A percentile compares a stretch with the other conserved stretches of the same genome.
Evolutionary conservation across 2,888 invertebrate genomes (phyloP).

Genomic region (Nomada hirtipes): DNA sequence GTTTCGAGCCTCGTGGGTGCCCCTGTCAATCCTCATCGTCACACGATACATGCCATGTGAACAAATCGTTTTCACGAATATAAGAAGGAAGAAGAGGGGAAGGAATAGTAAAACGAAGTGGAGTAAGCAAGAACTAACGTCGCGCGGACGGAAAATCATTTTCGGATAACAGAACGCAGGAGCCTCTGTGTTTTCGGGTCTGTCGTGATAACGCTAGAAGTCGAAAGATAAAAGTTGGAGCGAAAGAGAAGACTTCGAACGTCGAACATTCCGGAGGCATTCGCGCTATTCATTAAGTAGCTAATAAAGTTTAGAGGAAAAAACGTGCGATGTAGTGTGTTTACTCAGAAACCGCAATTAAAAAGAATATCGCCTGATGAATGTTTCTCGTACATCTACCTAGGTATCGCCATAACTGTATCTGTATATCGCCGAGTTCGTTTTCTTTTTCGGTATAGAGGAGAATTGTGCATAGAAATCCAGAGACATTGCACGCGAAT

Average conservation of each 20-base stretch:
- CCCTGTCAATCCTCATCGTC: constrained; percentile 32
- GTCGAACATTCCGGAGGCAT: constrained; percentile 21
- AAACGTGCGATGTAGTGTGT: constrained; percentile 24
- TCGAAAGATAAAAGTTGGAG: too few relatives aligned
- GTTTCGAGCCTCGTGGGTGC: constrained; percentile 45
- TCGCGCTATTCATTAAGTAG: constrained; percentile 26
- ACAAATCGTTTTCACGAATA: constrained; percentile 3
- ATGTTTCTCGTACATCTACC: constrained; percentile 38
- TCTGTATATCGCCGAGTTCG: constrained; percentile 23
- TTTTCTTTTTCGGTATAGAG: background rate
- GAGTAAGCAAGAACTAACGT: too few relatives aligned
- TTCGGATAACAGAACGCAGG: too few relatives aligned
- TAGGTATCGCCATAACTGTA: constrained; percentile 37
- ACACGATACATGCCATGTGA: background rate
- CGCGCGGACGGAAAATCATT: too few relatives aligned
- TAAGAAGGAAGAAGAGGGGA: background rate
- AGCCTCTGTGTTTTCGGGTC: too few relatives aligned
- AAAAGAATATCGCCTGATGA: constrained; percentile 42
- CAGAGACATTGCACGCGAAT: background rate
- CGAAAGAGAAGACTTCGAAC: constrained; percentile 2
- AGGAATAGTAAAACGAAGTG: too few relatives aligned
- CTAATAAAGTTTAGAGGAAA: constrained; percentile 23
- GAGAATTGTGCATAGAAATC: constrained; percentile 19
- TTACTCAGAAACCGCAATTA: constrained; percentile 21
- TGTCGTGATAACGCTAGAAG: too few relatives aligned